Conservation (phyloP, 2,113 vertebrate species). For the Oncorhynchus mykiss region DNA sequence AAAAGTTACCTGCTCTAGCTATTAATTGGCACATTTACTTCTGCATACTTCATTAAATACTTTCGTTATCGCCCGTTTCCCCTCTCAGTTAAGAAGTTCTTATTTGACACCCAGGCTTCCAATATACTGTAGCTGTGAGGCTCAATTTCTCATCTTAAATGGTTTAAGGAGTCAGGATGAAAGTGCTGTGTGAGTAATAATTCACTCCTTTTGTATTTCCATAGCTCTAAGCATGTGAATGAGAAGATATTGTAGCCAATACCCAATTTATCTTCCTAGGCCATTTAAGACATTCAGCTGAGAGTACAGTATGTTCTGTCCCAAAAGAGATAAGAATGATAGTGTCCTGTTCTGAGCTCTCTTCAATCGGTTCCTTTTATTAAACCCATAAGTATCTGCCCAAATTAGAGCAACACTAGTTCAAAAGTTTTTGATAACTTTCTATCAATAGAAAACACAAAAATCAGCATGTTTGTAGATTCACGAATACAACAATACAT, state of each 20-base stretch:
- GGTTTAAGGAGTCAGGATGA: slow-evolving; percentile 5
- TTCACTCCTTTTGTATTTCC: slow-evolving; percentile 4
- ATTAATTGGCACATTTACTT: slow-evolving; percentile 6
- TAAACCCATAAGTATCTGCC: too few relatives aligned
- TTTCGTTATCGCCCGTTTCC: slow-evolving; percentile 6
- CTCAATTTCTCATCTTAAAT: slow-evolving; percentile 5
- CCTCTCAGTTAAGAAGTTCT: neutral
- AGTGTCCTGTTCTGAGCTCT: neutral
- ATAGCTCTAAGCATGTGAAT: slow-evolving; percentile 14
- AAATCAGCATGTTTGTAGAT: too few relatives aligned
- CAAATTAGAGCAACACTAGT: too few relatives aligned
- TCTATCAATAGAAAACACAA: too few relatives aligned
- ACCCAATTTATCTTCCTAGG: slow-evolving; percentile 1
- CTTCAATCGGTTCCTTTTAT: neutral
- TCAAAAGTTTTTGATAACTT: too few relatives aligned
- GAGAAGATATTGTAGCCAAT: slow-evolving; percentile 3
- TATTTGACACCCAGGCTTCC: slow-evolving; percentile 1
- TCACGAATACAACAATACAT: too few relatives aligned
- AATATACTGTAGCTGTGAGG: slow-evolving; percentile 6
- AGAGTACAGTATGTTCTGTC: neutral
- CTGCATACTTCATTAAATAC: neutral
- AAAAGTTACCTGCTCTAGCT: slow-evolving; percentile 1
- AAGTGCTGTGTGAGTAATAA: slow-evolving; percentile 13
- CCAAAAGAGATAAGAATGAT: neutral
- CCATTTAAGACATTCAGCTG: neutral